A percentile compares a stretch with the other conserved stretches of the same genome.
Evolutionary conservation across 2,113 vertebrate species (phyloP).

Genomic region (Corydoras maculifer): DNA sequence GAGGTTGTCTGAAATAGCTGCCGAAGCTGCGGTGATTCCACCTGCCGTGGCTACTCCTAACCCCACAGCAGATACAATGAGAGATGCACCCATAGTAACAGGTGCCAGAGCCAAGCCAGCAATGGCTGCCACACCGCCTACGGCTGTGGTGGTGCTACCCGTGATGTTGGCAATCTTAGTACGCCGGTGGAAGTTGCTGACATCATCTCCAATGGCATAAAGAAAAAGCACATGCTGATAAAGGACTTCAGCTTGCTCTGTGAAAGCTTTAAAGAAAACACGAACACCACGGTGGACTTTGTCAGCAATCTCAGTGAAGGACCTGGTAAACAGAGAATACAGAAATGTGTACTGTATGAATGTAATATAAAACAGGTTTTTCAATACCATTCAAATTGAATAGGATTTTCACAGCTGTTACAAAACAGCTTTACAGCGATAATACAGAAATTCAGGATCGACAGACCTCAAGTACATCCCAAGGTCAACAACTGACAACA

Average conservation of each 20-base stretch:
- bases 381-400: no score
- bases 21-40: constrained; percentile 57
- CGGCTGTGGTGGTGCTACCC: constrained; percentile 62
- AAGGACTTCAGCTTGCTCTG: constrained; percentile 62
- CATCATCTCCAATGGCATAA: constrained; percentile 55
- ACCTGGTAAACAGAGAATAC: constrained; percentile 42
- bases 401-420: no score
- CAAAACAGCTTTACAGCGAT: no score
- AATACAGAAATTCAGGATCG: no score
- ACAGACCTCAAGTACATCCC: no score
- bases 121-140: constrained; percentile 60
- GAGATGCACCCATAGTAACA: constrained; percentile 58
- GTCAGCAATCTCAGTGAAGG: constrained; percentile 55
- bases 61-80: constrained; percentile 60
- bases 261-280: constrained; percentile 66
- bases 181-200: constrained; percentile 60
- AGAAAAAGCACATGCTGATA: constrained; percentile 60
- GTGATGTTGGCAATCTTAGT: constrained; percentile 62
- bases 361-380: no score
- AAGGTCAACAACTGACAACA: no score
- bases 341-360: no score
- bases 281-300: constrained; percentile 60
- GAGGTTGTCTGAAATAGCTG: constrained; percentile 59
- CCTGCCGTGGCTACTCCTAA: constrained; percentile 58
- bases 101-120: constrained; percentile 61